These are phyloP conservation scores for Acanthosoma haemorrhoidale DNA, from an alignment of 2,888 invertebrate species.

Conservation along the genomic window DNA sequence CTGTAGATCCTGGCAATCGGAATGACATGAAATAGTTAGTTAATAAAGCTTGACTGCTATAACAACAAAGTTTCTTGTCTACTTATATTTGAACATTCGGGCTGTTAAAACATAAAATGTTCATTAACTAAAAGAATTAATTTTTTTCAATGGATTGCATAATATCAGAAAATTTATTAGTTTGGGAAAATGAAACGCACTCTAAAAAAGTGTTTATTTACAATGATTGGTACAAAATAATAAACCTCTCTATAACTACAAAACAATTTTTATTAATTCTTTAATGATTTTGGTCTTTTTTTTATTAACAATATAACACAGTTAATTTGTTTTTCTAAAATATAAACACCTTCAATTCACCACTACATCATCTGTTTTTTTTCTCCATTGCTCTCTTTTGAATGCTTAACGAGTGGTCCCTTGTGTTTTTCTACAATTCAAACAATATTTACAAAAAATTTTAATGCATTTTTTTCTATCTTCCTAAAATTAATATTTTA, in stretches of 20 bases:
- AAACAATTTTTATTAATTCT: slow-evolving; percentile 2
- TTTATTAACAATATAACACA: neutral
- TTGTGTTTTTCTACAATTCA: neutral
- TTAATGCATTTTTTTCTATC: neutral
- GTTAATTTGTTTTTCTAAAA: neutral
- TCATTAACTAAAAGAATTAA: too few species aligned
- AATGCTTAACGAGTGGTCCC: slow-evolving; percentile 2
- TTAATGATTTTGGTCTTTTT: neutral
- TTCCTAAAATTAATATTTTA: neutral
- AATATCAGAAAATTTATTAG: too few species aligned
- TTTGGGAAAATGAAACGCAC: neutral
- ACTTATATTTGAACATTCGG: too few species aligned
- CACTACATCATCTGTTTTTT: neutral
- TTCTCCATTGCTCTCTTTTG: neutral
- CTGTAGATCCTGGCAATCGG: too few species aligned
- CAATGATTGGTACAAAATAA: slow-evolving; percentile 2
- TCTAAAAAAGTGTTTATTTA: neutral
- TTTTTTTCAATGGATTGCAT: too few species aligned
- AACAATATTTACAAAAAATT: too few species aligned
- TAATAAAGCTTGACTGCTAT: too few species aligned
- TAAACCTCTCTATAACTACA: neutral
- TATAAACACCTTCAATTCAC: slow-evolving; percentile 2
- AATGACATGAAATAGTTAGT: too few species aligned
- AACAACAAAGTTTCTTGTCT: too few species aligned
- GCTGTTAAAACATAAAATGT: too few species aligned